Conservation (phyloP, 2,888 invertebrate genomes). For the Cyaniris semiargus region DNA sequence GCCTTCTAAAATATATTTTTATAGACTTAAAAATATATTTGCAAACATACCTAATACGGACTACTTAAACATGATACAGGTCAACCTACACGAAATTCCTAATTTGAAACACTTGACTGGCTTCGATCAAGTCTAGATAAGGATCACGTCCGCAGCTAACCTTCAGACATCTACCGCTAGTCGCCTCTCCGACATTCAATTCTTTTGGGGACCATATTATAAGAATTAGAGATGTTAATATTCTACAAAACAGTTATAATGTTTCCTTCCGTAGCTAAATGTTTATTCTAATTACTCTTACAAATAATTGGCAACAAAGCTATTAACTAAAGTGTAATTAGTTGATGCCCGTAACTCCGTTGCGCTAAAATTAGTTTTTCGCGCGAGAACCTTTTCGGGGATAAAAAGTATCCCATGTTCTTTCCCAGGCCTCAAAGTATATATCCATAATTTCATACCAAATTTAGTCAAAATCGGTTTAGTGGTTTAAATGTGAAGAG, state of each 20-base stretch:
- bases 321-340: background rate
- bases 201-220: background rate
- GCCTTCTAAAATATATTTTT: background rate
- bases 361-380: no score
- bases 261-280: background rate
- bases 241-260: background rate
- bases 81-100: conserved; percentile 7
- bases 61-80: background rate
- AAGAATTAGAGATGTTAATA: background rate
- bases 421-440: no score
- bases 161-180: background rate
- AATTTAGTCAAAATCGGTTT: no score
- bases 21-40: background rate
- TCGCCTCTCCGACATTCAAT: background rate
- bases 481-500: no score
- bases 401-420: no score
- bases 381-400: no score
- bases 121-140: background rate
- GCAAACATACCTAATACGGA: background rate
- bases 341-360: no score
- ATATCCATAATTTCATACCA: no score
- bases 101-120: background rate
- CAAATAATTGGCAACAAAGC: background rate
- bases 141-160: background rate
- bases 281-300: background rate